Base-by-base conservation (phyloP, 2,797 vertebrate genomes). In the Siniperca undulata region DNA sequence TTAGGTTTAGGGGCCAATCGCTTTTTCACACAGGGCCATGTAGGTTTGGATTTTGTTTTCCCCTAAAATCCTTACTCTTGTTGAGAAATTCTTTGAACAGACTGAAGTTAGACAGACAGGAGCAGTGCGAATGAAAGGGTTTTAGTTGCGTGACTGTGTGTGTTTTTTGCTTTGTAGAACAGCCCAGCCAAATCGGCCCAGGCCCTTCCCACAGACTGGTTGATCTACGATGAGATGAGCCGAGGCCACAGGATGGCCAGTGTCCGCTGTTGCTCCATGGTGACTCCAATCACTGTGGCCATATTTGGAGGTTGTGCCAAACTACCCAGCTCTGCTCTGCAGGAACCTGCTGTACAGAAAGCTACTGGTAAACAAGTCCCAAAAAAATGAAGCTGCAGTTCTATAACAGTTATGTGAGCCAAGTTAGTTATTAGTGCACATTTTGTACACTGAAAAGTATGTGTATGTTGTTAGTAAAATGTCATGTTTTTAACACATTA, bases 141-240 rank as follows among this genome's bases (percentile, higher is more conserved):
- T 73, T 48, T 7, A 40, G 16, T 17, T 53, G 3, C 30, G 9
- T 68, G 20, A 30, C 7, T 58, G 36, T 84, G 19, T 75, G 10
- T 83, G 12, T 78, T 70, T 36, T 38, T 46, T 14, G 27, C 9
- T 73, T 13, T 74, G 83, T 91, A 99, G 98, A 96, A 95, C 79
- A 93, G 94, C 53, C 91, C 96, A 82, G 94, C 90, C 74, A 97
- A 96, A 74, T 94, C 95, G 0, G 66, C 96, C 81, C 94, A 95
- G 77, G 93, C 94, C 0, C 92, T 98, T 19, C 98, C 98, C 77
- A 97, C 97, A 46, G 96, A 97, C 87, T 99, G 98, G 98, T 80
- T 99, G 75, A 96, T 99, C 88, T 99, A 98, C 68, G 97, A 98
- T 4, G 98, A 99, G 95, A 98, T 99, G 97, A 97, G 95, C 0